Percentiles rank a stretch among this genome's conserved stretches.
These are phyloP conservation scores for Scarus forsteni DNA, from an alignment of 2,797 vertebrate species.

Conservation along the genomic window DNA sequence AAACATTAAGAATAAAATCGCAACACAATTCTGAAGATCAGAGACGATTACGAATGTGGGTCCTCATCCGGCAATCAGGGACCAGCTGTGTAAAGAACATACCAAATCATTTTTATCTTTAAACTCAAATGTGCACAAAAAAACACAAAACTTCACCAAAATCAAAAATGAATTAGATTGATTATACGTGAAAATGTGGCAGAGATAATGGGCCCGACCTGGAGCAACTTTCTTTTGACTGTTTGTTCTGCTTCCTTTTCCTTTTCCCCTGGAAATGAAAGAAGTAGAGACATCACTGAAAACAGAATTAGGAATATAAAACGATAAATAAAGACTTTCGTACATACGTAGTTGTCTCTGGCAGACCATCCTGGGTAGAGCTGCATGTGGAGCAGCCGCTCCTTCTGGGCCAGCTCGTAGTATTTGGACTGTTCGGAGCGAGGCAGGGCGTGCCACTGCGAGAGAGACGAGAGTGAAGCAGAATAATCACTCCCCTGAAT, in stretches of 20 bases:
- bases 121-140: no score
- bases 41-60: no score
- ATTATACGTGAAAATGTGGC: no score
- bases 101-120: neutral
- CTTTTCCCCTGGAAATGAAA: slow-evolving; percentile 52
- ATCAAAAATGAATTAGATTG: no score
- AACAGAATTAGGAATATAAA: neutral
- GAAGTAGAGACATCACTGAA: neutral
- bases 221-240: neutral
- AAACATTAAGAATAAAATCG: no score
- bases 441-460: slow-evolving; percentile 61
- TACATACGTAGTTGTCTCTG: slow-evolving; percentile 66
- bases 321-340: no score
- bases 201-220: neutral
- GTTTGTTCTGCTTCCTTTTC: slow-evolving; percentile 50
- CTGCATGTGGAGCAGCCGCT: slow-evolving; percentile 92
- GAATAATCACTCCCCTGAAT: no score
- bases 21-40: no score
- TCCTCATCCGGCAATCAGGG: slow-evolving; percentile 2
- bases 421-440: slow-evolving; percentile 90
- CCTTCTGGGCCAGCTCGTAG: slow-evolving; percentile 91
- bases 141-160: no score
- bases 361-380: slow-evolving; percentile 94
- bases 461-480: neutral
- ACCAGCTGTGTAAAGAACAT: slow-evolving; percentile 19